phyloP scores from a whole-genome alignment of 2,797 vertebrate genomes.

The Nothura maculosa region DNA sequence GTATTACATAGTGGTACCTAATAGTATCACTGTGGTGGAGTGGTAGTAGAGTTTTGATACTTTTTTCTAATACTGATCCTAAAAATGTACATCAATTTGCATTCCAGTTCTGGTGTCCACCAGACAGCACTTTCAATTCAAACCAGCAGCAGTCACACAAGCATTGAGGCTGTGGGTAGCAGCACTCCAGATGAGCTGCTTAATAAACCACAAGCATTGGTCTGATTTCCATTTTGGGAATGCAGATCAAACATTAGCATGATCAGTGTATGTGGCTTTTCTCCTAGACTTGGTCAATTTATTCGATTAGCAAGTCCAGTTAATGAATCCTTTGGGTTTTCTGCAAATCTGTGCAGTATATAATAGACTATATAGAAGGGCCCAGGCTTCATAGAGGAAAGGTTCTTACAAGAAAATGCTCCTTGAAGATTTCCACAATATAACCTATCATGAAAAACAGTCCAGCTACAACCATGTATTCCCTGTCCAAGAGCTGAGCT shows the following conservation, averaged over 20 bases:
- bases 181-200: neutral
- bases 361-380: neutral
- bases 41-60: neutral
- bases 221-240: neutral
- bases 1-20: too few species aligned
- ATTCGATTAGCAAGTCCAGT: neutral
- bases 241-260: neutral
- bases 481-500: neutral
- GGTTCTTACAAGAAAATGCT: neutral
- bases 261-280: neutral
- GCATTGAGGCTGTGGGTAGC: neutral
- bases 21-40: too few species aligned
- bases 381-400: accelerated
- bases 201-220: neutral
- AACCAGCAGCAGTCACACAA: neutral
- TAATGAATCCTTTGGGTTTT: neutral
- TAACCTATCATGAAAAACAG: neutral
- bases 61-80: neutral
- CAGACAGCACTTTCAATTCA: neutral
- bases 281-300: neutral
- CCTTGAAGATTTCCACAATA: neutral
- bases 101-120: neutral
- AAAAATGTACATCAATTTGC: neutral
- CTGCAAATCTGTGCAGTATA: neutral
- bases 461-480: neutral